Base-by-base conservation (phyloP, 2,888 invertebrate genomes). In the Charanyca ferruginea region DNA sequence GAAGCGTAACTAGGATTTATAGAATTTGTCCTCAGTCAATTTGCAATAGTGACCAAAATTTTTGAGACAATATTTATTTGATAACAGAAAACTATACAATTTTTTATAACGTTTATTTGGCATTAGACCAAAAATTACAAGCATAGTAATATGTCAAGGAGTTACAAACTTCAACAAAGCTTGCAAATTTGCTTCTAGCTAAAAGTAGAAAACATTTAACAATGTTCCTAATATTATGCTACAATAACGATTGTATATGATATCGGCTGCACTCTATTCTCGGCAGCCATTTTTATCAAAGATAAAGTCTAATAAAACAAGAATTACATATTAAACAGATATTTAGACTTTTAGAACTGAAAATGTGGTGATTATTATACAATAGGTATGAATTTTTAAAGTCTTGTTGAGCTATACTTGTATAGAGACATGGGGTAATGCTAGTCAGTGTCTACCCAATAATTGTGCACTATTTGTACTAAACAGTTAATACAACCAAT, bases 181-280 rank as follows among this genome's bases (percentile, higher is more conserved):
- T 55, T 55, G 74, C 68, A 73, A 73, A 70, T 78, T 77, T 69
- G 65, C 73, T 79, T 85, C 86, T 83, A 85, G 83, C 87, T 89
- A 89, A 83, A n/a, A 77, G 83, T 89, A 89, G 86, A 89, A 89
- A 90, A 90, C 83, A 85, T 87, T 87, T 79, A 91, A 89, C 89
- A 87, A 89, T 85, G 81, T 79, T 77, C 72, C 81, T 86, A 85
- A 83, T 81, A 87, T 83, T 85, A 87, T 79, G 79, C 81, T 87
- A 84, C 77, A 82, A 79, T 83, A 83, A 80, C 83, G 69, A 80
- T 83, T 80, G 81, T 80, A 81, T 82, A 81, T 77, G 74, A 73
- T 73, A 85, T 75, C 25, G 72, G 52, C 72, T 71, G 66, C 71
- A 11, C 53, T 58, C 48, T 41, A 66, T 7, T 51, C 47, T 32